These are phyloP conservation scores for Anas platyrhynchos DNA, from an alignment of 2,113 vertebrate species.

Conservation along the genomic window DNA sequence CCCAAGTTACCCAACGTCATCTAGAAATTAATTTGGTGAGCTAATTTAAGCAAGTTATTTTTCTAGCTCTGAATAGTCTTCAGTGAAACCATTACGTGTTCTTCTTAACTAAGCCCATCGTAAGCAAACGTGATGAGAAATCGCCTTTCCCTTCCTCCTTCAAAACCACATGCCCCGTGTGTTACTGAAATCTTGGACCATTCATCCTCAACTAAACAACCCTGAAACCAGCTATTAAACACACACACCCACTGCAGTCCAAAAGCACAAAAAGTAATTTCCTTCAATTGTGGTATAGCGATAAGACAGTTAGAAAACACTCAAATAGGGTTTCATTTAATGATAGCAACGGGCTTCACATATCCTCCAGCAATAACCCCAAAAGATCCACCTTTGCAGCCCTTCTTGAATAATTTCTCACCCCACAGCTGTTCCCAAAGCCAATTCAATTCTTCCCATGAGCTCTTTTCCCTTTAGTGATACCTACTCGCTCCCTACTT, in stretches of 20 bases:
- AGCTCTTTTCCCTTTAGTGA: not conserved
- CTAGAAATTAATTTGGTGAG: not conserved
- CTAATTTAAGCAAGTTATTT: not conserved
- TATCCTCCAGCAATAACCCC: not conserved
- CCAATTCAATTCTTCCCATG: not conserved
- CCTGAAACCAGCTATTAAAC: not conserved
- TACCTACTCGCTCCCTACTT: not conserved
- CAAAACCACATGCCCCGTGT: not conserved
- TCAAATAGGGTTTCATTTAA: conserved; percentile 8
- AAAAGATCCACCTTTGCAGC: not conserved
- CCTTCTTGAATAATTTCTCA: not conserved
- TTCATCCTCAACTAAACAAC: not conserved
- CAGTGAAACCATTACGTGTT: not conserved
- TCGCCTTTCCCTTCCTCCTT: not conserved
- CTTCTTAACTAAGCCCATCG: not conserved
- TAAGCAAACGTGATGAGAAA: not conserved
- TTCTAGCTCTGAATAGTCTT: not conserved
- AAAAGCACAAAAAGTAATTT: conserved; percentile 37
- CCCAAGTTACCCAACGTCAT: not conserved
- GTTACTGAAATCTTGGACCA: not conserved
- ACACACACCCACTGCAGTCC: not conserved
- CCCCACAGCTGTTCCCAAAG: not conserved
- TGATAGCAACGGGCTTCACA: not conserved
- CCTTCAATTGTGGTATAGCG: not conserved
- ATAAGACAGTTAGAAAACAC: not conserved